phyloP scores from a whole-genome alignment of 2,113 vertebrate genomes.

The Corythoichthys intestinalis region DNA sequence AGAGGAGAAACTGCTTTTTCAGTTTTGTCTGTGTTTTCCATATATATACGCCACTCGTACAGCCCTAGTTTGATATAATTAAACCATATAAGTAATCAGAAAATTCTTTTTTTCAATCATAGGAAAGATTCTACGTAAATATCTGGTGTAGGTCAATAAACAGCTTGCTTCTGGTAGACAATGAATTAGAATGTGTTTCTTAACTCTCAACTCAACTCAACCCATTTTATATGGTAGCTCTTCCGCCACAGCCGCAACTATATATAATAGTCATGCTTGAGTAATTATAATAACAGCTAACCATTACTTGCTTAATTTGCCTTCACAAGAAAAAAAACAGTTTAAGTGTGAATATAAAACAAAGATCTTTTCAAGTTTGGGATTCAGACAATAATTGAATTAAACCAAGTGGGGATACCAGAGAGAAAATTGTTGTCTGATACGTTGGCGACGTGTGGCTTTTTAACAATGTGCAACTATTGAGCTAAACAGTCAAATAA shows the following conservation, averaged over 20 bases:
- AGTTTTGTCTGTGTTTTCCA: too few species aligned
- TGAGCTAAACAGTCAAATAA: background rate
- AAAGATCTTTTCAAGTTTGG: background rate
- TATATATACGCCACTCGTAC: too few species aligned
- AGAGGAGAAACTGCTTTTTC: too few species aligned
- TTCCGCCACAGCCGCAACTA: too few species aligned
- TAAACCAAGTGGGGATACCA: background rate
- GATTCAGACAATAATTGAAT: background rate
- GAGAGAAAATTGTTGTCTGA: background rate
- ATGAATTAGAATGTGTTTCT: background rate
- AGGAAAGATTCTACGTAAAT: background rate
- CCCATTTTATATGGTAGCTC: too few species aligned
- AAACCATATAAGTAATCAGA: too few species aligned
- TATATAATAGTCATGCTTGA: background rate
- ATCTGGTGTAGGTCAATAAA: background rate
- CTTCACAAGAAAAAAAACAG: background rate
- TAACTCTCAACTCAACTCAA: background rate
- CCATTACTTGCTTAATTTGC: background rate
- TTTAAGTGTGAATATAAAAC: background rate
- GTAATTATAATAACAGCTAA: background rate
- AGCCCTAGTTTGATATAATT: background rate
- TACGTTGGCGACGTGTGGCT: background rate
- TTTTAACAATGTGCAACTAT: background rate
- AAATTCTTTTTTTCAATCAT: background rate
- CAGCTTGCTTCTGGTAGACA: background rate